Conservation (phyloP, 53 echinoderm and acorn worm species). For the Zoroaster sp. region DNA sequence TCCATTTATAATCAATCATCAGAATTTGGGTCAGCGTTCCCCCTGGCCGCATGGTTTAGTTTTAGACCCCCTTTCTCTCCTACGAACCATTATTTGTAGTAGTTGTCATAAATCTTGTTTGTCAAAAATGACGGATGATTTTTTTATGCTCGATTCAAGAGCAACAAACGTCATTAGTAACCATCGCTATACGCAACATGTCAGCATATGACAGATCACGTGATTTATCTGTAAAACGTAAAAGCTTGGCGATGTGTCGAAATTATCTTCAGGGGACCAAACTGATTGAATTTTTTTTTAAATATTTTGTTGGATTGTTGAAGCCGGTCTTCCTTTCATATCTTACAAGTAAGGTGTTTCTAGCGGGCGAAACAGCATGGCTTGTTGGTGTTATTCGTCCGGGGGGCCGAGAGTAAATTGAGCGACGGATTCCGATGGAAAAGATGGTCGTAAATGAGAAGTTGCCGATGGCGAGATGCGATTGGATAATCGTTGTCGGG, state of each 20-base stretch:
- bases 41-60: background rate
- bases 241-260: background rate
- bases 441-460: background rate
- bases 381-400: background rate
- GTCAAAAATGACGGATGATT: background rate
- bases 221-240: constrained; percentile 7
- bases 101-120: background rate
- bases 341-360: background rate
- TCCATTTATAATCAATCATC: background rate
- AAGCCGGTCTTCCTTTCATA: background rate
- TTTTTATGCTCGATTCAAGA: background rate
- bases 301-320: background rate
- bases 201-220: background rate
- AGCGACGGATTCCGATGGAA: background rate
- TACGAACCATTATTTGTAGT: background rate
- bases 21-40: background rate
- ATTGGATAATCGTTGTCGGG: background rate
- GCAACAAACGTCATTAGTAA: background rate
- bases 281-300: background rate
- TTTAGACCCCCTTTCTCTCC: background rate
- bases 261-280: background rate
- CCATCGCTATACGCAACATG: background rate
- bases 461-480: background rate
- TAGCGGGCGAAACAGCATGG: too few species aligned
- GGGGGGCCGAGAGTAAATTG: background rate